Evolutionary conservation across 2,113 vertebrate genomes (phyloP).

Genomic region (Riparia riparia): DNA sequence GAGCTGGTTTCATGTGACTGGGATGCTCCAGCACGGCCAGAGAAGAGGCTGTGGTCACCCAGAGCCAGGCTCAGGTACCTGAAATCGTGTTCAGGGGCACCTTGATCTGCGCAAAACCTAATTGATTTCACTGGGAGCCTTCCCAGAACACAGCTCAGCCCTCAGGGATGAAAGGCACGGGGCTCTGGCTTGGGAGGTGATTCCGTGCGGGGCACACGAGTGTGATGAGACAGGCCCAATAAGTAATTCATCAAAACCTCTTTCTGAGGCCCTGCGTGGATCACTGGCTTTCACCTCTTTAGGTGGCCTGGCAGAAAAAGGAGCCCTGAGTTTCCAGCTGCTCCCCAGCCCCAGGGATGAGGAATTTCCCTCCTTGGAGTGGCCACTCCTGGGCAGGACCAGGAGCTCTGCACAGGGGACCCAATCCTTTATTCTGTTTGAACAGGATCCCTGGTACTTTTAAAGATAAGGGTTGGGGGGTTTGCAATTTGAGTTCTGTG

Average conservation of each 20-base stretch:
- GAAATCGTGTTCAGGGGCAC: accelerated
- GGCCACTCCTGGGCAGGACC: background rate
- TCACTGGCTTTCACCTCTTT: background rate
- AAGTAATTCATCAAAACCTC: background rate
- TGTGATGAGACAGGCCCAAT: background rate
- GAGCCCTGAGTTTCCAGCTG: background rate
- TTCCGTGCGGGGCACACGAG: accelerated
- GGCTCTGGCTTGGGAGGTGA: background rate
- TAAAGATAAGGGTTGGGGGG: background rate
- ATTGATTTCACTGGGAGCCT: background rate
- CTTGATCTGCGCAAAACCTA: background rate
- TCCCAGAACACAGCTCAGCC: background rate
- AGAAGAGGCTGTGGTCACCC: background rate
- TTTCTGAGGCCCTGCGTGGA: background rate
- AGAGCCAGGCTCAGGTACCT: background rate
- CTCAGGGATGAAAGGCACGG: background rate
- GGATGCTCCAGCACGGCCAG: background rate
- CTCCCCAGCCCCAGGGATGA: background rate
- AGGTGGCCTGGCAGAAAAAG: background rate
- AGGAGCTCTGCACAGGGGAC: background rate
- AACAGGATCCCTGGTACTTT: accelerated
- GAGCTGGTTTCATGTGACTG: background rate
- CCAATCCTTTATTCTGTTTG: background rate
- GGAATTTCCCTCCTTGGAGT: background rate
- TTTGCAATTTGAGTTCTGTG: background rate